Base-by-base conservation (phyloP, 2,888 invertebrate genomes). In the Phasia obesa region DNA sequence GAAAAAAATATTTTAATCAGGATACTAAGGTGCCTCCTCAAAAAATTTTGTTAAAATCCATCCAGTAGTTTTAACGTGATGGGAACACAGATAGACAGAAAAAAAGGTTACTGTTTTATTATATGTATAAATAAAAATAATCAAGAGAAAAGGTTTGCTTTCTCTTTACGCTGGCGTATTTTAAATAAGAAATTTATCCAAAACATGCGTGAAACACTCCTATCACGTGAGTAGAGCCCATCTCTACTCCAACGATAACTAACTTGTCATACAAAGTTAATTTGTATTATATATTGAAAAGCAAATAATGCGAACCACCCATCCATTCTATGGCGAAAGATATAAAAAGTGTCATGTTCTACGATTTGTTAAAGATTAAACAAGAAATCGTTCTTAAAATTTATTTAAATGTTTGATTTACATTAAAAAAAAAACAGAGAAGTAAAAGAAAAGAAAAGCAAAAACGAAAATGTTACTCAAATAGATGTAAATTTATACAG, bases 401-500 rank as follows among this genome's bases (percentile, higher is more conserved):
- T 60, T 60, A 67, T 79, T 74, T 67, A 67, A 78, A 71, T 71
- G 44, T 64, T 71, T 70, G 70, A 70, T 78, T 78, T 71, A 71
- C 69, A 77, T 70, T 70, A 76, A 57, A 75, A 57, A n/a, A 5
- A 19, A 38, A 5, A 23, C 4, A 2, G 13, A 51, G 21, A 38
- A 11, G 5, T 15, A 19, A 53, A 44, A n/a, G n/a, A n/a, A n/a
- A 27, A 21, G n/a, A 21, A 53, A 67, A 55, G n/a, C 17, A 60
- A 51, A 51, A 38, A 21, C 3, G 6, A 60, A 65, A 77, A 65
- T 65, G 42, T 79, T 73, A 35, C 31, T 67, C 60, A 79, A 79
- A 67, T 74, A 47, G 19, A 79, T 79, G 79, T 74, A 74, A 79
- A 79, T 79, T 79, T 79, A 79, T 79, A 79, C 79, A 62, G 60